Evolutionary conservation across 2,113 vertebrate species (phyloP), one percentile per base, ranked within the genome.

Genomic region (Dipodomys spectabilis): DNA sequence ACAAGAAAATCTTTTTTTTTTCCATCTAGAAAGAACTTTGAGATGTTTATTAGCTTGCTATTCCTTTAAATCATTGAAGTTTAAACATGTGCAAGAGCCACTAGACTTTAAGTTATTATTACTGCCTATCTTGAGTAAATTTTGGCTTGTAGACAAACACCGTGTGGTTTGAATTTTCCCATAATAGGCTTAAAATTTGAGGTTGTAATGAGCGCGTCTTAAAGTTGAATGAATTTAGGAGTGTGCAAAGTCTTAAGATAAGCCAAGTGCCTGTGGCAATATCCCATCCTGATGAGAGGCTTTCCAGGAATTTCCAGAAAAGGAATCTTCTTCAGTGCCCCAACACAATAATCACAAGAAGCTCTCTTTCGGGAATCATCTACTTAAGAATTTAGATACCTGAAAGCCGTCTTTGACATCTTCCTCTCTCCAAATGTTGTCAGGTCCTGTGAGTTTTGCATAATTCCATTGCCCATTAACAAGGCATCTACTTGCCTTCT

Each of bases 171-270:
- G 77, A 95, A 75, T 32, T 97, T 96, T 92, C 96, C 93, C 71
- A 82, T 92, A 87, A 82, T 91, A 91, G 45, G 69, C 80, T 96
- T 95, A 93, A 86, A 92, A 96, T 95, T 72, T 8, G 35, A 94
- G 53, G 72, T 71, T 90, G 62, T 90, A 94, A 95, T 86, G 86
- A 96, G 30, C 53, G 32, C 93, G 87, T 94, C 79, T 74, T 94
- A 93, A 96, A 96, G 92, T 86, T 93, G 91, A 96, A 73, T 92
- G 93, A 72, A 90, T 96, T 96, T 97, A 91, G 92, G 93, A 98
- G 62, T 69, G 45, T 92, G 91, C 57, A 96, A 88, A 90, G 95
- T 96, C 94, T 95, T 89, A 93, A 94, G 83, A 96, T 94, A 93
- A 90, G 94, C 95, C 94, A 96, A 94, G 81, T 81, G 74, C 81